These are phyloP conservation scores for Drosophila lacertosa DNA, from an alignment of 1,140 invertebrate species.

Conservation along the genomic window DNA sequence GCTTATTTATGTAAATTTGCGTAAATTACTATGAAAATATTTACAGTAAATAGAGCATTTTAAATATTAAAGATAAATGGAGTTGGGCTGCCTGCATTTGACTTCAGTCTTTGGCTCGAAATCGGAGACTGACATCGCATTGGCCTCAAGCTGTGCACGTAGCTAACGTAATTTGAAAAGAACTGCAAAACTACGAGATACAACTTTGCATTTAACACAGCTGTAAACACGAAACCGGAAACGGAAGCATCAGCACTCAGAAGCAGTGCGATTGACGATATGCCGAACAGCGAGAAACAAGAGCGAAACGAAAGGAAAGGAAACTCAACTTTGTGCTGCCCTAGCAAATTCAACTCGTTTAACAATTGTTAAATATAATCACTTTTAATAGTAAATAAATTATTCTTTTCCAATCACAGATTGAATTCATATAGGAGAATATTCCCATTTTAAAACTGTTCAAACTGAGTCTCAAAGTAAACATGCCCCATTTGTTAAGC, in stretches of 20 bases:
- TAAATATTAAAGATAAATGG: constrained; percentile 74
- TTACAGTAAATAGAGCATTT: constrained; percentile 78
- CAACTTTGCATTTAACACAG: constrained; percentile 64
- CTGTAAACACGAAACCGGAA: constrained; percentile 60
- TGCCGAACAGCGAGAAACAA: constrained; percentile 13
- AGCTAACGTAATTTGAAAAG: constrained; percentile 44
- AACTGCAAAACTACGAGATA: constrained; percentile 48
- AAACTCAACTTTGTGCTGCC: neutral
- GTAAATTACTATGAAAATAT: constrained; percentile 80
- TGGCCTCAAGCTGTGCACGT: constrained; percentile 64
- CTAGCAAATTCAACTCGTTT: no score
- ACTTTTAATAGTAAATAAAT: no score
- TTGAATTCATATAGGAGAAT: no score
- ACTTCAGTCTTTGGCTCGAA: constrained; percentile 4
- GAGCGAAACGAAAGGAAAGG: neutral
- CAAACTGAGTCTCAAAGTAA: neutral
- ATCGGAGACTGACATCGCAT: constrained; percentile 15
- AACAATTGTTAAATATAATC: no score
- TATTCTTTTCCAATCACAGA: no score
- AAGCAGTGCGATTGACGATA: constrained; percentile 60
- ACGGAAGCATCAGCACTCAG: constrained; percentile 61
- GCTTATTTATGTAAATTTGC: constrained; percentile 79
- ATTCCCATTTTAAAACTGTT: no score
- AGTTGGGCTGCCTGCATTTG: constrained; percentile 23
- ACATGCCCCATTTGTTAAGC: neutral